Base-by-base conservation (phyloP, 2,113 vertebrate species). In the Saccopteryx leptura region DNA sequence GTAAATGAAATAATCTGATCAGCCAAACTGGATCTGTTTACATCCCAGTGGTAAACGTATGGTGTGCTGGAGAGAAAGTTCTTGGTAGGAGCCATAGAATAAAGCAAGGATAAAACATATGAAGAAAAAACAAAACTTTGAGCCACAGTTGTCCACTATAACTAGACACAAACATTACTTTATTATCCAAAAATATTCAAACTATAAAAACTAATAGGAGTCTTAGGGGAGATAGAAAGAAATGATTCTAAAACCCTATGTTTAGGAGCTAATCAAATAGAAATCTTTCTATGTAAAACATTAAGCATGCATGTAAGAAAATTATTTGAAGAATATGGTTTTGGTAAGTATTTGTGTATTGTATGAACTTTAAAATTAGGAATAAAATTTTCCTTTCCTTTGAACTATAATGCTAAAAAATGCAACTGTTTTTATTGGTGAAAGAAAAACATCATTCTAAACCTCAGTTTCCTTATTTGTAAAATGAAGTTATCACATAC, bases 131-230 rank as follows among this genome's bases (percentile, higher is more conserved):
- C 2, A 68, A 14, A 81, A 87, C 2, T 39, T 18, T 58, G 28
- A 93, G 33, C 83, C 69, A 83, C 12, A 72, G 26, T 48, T 71
- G 46, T 17, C 50, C 26, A 68, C 11, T 65, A 48, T 48, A 81
- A 75, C 5, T 75, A 28, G 46, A 46, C 68, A 87, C 60, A 93
- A 81, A 79, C 26, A 83, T 54, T 63, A 48, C 9, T 58, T 85
- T 15, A 91, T 61, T 66, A 95, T 26, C 52, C 12, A 76, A 88
- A 88, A 79, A 68, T 82, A 28, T 54, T 86, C 39, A 91, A 39
- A 72, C 48, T 58, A 88, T 65, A 48, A 89, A 95, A 92, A 76
- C 11, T 50, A 50, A 61, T 79, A 58, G 28, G 17, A 88, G 18
- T 58, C 46, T 63, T 69, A 80, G n/a, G 23, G n/a, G 23, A 80